Evolutionary conservation across 2,113 vertebrate genomes (phyloP).

Genomic region (Otocyon megalotis): DNA sequence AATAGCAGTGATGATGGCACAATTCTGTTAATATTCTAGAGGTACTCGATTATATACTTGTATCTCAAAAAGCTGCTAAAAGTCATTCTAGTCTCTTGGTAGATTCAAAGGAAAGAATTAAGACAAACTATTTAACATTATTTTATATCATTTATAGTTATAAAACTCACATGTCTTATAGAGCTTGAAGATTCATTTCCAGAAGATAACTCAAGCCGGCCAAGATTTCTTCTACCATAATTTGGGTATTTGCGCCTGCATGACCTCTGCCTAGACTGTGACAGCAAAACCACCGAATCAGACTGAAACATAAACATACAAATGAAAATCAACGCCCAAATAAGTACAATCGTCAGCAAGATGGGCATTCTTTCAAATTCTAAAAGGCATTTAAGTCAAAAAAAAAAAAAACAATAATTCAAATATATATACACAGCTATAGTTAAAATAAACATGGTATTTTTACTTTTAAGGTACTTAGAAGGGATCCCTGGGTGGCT

Average conservation of each 20-base stretch:
- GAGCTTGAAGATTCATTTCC: constrained; percentile 92
- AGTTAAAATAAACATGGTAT: background rate
- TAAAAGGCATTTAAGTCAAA: background rate
- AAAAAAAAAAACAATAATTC: background rate
- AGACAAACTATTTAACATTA: background rate
- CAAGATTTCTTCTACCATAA: constrained; percentile 83
- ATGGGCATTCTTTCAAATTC: background rate
- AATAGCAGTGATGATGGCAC: background rate
- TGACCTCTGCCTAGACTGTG: constrained; percentile 85
- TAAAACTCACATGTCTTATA: constrained; percentile 81
- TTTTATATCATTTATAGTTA: background rate
- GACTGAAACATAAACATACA: constrained; percentile 83
- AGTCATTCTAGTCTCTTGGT: background rate
- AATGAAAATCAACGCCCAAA: background rate
- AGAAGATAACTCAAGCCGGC: constrained; percentile 91
- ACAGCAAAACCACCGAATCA: constrained; percentile 89
- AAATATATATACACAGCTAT: background rate
- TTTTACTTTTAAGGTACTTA: constrained; percentile 9
- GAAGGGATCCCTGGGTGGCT: background rate
- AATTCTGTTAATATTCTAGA: background rate
- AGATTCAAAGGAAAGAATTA: constrained; percentile 25
- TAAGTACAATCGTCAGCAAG: background rate
- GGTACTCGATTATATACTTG: background rate
- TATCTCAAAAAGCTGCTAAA: background rate
- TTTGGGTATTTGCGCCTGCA: constrained; percentile 85